Conservation (phyloP, 2,888 invertebrate species). For the Podotricha telesiphe region DNA sequence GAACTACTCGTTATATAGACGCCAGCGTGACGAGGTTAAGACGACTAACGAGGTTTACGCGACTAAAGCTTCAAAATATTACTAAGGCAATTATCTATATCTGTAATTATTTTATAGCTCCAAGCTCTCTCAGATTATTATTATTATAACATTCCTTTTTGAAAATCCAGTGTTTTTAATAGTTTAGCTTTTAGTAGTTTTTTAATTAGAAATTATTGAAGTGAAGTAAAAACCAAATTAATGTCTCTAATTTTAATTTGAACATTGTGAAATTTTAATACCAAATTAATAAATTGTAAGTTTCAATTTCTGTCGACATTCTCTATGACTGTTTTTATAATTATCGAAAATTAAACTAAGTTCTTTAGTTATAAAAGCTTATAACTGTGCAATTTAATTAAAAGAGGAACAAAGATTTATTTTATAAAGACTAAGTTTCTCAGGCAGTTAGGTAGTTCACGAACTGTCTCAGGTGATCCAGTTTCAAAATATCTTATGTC, state of each 20-base stretch:
- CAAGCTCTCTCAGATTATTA: too few relatives aligned
- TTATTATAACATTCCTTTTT: too few relatives aligned
- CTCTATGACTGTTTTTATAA: too few relatives aligned
- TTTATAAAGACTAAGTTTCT: constrained; percentile 49
- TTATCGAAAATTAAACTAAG: not conserved
- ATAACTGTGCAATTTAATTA: constrained; percentile 70
- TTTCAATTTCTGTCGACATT: too few relatives aligned
- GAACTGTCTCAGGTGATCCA: constrained; percentile 67
- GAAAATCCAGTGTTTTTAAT: too few relatives aligned
- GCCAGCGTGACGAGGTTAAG: not conserved
- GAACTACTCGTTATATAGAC: not conserved
- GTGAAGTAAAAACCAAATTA: too few relatives aligned
- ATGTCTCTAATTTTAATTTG: too few relatives aligned
- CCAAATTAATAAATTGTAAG: too few relatives aligned
- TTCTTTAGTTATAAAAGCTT: constrained; percentile 5
- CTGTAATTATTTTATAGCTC: too few relatives aligned
- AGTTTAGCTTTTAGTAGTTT: too few relatives aligned
- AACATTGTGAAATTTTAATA: too few relatives aligned
- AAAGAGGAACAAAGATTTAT: constrained; percentile 74
- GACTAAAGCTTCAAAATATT: not conserved
- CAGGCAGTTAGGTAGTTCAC: constrained; percentile 43
- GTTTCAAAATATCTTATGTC: constrained; percentile 66
- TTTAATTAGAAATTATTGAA: too few relatives aligned
- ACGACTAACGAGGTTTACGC: not conserved
- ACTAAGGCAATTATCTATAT: not conserved